phyloP scores from a whole-genome alignment of 64 coral and sea anemone species.

The Stichodactyla helianthus region DNA sequence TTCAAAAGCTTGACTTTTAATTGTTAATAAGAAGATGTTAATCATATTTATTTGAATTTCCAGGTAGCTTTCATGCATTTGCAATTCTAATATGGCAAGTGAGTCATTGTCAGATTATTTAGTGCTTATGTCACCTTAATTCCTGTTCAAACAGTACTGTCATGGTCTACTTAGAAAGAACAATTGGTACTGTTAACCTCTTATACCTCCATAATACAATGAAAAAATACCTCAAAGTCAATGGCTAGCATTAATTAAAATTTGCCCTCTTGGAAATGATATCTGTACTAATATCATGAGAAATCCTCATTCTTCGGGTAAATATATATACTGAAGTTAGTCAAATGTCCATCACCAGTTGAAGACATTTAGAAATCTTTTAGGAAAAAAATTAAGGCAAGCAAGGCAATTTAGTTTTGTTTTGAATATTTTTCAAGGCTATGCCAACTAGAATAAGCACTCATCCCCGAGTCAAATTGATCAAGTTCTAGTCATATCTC shows the following conservation, averaged over 20 bases:
- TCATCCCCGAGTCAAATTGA: too few relatives aligned
- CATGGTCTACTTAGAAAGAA: not conserved
- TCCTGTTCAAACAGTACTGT: not conserved
- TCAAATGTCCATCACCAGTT: too few relatives aligned
- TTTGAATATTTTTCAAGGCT: not conserved
- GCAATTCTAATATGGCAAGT: too few relatives aligned
- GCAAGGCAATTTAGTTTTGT: not conserved
- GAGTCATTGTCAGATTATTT: not conserved
- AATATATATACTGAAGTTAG: too few relatives aligned
- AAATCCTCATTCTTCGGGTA: too few relatives aligned
- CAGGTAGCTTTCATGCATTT: not conserved
- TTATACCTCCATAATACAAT: not conserved
- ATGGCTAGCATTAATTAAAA: not conserved
- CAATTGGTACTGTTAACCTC: not conserved
- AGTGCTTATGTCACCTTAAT: not conserved
- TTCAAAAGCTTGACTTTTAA: not conserved
- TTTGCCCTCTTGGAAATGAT: not conserved
- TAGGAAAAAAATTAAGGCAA: not conserved
- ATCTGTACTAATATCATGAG: not conserved
- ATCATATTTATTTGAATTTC: not conserved
- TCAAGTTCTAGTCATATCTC: not conserved
- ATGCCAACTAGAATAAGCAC: too few relatives aligned
- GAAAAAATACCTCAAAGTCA: not conserved
- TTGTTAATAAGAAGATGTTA: too few relatives aligned
- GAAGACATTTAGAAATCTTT: not conserved